Percentiles rank a stretch among this genome's conserved stretches.
These are phyloP conservation scores for Drosophila tripunctata DNA, from an alignment of 2,888 invertebrate genomes.

Conservation along the genomic window DNA sequence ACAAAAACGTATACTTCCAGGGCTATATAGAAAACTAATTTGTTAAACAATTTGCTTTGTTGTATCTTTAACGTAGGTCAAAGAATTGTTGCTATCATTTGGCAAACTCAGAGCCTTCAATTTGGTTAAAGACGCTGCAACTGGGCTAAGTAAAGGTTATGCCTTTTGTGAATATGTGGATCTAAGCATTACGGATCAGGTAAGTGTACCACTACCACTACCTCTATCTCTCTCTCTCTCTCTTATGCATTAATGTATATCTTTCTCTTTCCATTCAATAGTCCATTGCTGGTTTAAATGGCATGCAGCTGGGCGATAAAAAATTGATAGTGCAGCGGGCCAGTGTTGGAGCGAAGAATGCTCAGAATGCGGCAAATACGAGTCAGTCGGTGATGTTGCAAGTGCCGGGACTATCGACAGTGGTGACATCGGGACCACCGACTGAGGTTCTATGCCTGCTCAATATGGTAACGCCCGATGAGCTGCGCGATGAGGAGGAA, in stretches of 20 bases:
- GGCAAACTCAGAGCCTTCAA: constrained; percentile 99
- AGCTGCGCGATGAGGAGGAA: constrained; percentile 98
- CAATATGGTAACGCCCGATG: constrained; percentile 99
- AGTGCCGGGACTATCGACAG: constrained; percentile 93
- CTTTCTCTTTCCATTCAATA: constrained; percentile 78
- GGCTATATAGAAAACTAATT: too few relatives aligned
- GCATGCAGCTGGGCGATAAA: constrained; percentile 99
- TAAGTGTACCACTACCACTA: constrained; percentile 83
- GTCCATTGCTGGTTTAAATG: constrained; percentile 99
- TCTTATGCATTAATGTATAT: neutral
- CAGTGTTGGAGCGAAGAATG: constrained; percentile 98
- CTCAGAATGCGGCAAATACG: constrained; percentile 87
- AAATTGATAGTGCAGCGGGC: constrained; percentile 99
- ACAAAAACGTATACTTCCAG: too few relatives aligned
- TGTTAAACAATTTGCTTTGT: neutral
- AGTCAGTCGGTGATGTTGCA: constrained; percentile 82
- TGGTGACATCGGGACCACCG: constrained; percentile 95
- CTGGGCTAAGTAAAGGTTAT: constrained; percentile 98
- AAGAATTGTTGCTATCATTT: constrained; percentile 99
- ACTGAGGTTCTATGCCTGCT: constrained; percentile 97
- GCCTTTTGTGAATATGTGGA: constrained; percentile 99
- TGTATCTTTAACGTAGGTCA: constrained; percentile 89
- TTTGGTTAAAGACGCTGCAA: constrained; percentile 99
- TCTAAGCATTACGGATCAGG: constrained; percentile 98
- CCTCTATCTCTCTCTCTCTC: neutral